Conservation (phyloP, 2,113 vertebrate species). For the Amphiprion percula region DNA sequence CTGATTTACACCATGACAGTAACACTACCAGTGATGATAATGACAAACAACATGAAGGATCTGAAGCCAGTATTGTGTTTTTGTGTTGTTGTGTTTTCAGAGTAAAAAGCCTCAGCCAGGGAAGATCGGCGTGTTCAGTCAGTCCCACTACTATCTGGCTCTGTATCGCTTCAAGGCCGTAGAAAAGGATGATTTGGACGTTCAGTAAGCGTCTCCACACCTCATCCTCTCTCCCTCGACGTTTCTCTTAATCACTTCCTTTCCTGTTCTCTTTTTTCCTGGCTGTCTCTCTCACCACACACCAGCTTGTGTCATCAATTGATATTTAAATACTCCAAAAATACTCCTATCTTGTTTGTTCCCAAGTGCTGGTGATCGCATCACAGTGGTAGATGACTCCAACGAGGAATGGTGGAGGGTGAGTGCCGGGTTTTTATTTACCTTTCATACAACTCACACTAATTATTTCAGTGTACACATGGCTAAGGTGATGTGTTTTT, state of each 20-base stretch:
- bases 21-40: neutral
- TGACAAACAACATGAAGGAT: neutral
- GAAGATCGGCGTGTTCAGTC: slow-evolving; percentile 85
- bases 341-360: slow-evolving; percentile 35
- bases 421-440: slow-evolving; percentile 57
- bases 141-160: slow-evolving; percentile 93
- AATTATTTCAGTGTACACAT: neutral
- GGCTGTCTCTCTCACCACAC: neutral
- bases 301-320: neutral
- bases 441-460: neutral
- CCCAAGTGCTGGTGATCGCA: slow-evolving; percentile 91
- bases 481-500: neutral
- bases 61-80: neutral
- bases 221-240: neutral
- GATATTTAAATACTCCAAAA: slow-evolving; percentile 5
- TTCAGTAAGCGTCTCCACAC: slow-evolving; percentile 86
- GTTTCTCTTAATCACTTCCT: neutral
- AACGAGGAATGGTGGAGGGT: slow-evolving; percentile 98
- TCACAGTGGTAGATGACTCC: slow-evolving; percentile 95
- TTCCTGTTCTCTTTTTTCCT: slow-evolving; percentile 1
- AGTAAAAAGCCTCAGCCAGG: slow-evolving; percentile 89
- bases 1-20: neutral
- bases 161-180: slow-evolving; percentile 95
- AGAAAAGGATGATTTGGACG: slow-evolving; percentile 95
- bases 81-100: slow-evolving; percentile 71